These are phyloP conservation scores for Eupithecia subfuscata DNA, from an alignment of 2,888 invertebrate genomes.

Conservation along the genomic window DNA sequence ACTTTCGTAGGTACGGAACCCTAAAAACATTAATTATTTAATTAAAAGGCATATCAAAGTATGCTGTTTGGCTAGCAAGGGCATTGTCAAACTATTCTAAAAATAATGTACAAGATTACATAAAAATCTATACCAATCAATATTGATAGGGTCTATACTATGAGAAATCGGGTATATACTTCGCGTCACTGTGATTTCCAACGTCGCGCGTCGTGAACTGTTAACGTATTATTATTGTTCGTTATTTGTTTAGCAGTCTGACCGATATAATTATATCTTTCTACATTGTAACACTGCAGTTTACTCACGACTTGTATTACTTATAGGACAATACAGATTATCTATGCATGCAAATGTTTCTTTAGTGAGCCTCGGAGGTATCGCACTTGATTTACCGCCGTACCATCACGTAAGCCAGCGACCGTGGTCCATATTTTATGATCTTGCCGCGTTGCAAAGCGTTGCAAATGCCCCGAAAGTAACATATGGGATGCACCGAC, in stretches of 20 bases:
- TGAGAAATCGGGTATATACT: not conserved
- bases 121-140: too few relatives aligned
- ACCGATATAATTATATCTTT: not conserved
- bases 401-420: slow-evolving; percentile 1
- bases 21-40: too few relatives aligned
- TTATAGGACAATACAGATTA: not conserved
- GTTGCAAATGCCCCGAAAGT: slow-evolving; percentile 13
- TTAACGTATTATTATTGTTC: not conserved
- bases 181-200: not conserved
- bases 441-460: slow-evolving; percentile 17
- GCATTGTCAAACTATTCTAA: too few relatives aligned
- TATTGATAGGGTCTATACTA: too few relatives aligned
- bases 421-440: slow-evolving; percentile 21
- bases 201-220: slow-evolving; percentile 3
- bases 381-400: not conserved
- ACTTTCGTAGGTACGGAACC: too few relatives aligned
- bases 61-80: too few relatives aligned
- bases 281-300: not conserved
- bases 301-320: slow-evolving; percentile 19
- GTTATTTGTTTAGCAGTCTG: not conserved
- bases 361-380: slow-evolving; percentile 11
- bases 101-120: too few relatives aligned
- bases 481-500: slow-evolving; percentile 15
- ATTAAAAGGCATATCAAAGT: too few relatives aligned
- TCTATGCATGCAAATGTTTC: slow-evolving; percentile 25